Evolutionary conservation across 2,888 invertebrate genomes (phyloP), one percentile per base, ranked within the genome.

Genomic region (Terebella lapidaria): DNA sequence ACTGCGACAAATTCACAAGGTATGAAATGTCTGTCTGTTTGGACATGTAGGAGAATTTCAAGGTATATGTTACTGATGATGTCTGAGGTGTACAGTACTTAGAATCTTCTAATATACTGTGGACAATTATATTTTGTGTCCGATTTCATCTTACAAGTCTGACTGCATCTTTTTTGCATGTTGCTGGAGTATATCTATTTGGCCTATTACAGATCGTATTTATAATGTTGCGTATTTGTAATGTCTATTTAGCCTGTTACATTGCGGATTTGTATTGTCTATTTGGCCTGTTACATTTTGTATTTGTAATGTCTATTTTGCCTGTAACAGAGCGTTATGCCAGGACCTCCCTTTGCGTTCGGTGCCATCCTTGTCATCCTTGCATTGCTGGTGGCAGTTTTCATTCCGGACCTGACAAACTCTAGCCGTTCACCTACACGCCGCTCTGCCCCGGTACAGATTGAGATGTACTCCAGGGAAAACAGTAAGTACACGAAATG

Each of bases 301-400:
- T n/a, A n/a, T n/a, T n/a, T n/a, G n/a, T 35, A 35, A 35, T 35
- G 42, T n/a, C n/a, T 35, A 15, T n/a, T 35, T 35, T 10, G 10
- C n/a, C 10, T 15, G 10, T n/a, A 15, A 15, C 71, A 80, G 80
- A 74, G 91, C 84, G 83, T 93, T 78, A 88, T 96, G 76, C 96
- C 96, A 35, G 99, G 99, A 1, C 99, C 99, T 60, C 97, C 99
- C 18, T 99, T 99, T 82, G 92, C 97, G 64, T 91, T 99, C 82
- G 99, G 99, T 63, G 94, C 97, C 57, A 85, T 97, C 78, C 87
- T 99, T 82, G 97, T 97, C 70, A 89, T 97, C 73, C 89, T 94
- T 81, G 97, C 97, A 62, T 86, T 99, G 72, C 84, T 96, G 72
- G 94, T 97, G 30, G 81, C 83, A 18, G 76, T 81, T 47, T 82